A percentile compares a stretch with the other conserved stretches of the same genome.
phyloP scores from a whole-genome alignment of 2,113 vertebrate species.

The Nyctereutes procyonoides region DNA sequence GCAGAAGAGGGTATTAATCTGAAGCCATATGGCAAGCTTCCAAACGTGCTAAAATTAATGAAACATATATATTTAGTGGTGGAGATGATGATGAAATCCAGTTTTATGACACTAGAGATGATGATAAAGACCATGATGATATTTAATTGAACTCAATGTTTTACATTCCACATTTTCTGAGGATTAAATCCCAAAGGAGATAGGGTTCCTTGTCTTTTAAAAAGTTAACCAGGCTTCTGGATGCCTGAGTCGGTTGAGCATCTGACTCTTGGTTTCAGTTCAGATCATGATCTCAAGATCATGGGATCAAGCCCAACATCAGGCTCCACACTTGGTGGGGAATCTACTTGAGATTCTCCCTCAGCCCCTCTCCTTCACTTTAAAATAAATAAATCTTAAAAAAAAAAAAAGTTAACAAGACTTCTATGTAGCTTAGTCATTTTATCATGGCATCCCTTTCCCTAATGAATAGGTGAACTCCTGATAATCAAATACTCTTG shows the following conservation, averaged over 20 bases:
- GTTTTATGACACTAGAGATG: slow-evolving; percentile 90
- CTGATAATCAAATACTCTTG: background rate
- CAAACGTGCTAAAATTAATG: slow-evolving; percentile 92
- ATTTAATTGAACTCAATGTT: slow-evolving; percentile 67
- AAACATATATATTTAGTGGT: slow-evolving; percentile 89
- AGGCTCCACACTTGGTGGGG: background rate
- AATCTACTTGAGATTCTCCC: background rate
- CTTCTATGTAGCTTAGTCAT: background rate
- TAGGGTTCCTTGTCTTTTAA: background rate
- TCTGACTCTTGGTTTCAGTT: background rate
- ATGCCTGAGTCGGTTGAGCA: background rate
- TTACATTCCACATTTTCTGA: background rate
- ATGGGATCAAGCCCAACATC: background rate
- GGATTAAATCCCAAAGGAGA: background rate
- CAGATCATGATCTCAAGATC: background rate
- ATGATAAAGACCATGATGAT: slow-evolving; percentile 91
- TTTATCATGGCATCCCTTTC: slow-evolving; percentile 31
- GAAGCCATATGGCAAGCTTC: slow-evolving; percentile 91
- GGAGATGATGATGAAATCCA: slow-evolving; percentile 91
- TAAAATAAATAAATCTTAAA: background rate
- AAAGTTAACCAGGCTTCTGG: background rate
- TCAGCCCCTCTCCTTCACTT: background rate
- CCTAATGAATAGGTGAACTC: background rate
- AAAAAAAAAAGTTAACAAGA: background rate
- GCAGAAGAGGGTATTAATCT: slow-evolving; percentile 89